Evolutionary conservation across 2,797 vertebrate genomes (phyloP), one percentile per base, ranked within the genome.

Genomic region (Agapornis canus): DNA sequence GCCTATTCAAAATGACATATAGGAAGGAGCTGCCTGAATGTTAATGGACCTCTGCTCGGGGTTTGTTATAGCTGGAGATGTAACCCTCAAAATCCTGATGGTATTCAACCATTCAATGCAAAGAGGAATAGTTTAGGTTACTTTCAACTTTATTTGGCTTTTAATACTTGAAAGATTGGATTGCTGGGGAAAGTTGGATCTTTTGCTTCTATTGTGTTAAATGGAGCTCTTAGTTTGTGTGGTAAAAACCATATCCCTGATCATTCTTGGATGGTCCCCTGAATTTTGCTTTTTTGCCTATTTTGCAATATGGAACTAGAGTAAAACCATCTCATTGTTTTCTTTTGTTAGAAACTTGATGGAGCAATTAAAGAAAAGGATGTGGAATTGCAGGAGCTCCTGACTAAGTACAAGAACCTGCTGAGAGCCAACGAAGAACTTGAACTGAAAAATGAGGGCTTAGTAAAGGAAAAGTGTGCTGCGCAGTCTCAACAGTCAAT

Each of bases 311-410:
- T 61, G 63, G 69, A 75, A 81, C 10, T 2, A 31, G 40, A 86
- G 3, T 47, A 22, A 54, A 77, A 82, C 13, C 23, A 3, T 64
- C 2, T 73, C 37, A 15, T 75, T 92, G 52, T 87, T 96, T 94
- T 59, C 35, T 93, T 96, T 96, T 68, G 43, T 85, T 95, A 99
- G 99, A 98, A 97, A 95, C 98, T 99, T 60, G 98, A 99, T 81
- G 93, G 95, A 60, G 73, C 98, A 49, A 97, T 99, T 91, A 98
- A 97, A 94, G 99, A 98, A 97, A 98, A 99, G 86, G 99, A 99
- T 65, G 95, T 96, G 32, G 98, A 98, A 95, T 96, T 99, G 91
- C 98, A 98, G 94, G 98, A 99, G 90, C 98, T 98, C 61, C 96
- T 97, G 84, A 98, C 98, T 87, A 98, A 98, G 6, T 95, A 98